phyloP scores from a whole-genome alignment of 2,113 vertebrate species.

The Thymallus thymallus region DNA sequence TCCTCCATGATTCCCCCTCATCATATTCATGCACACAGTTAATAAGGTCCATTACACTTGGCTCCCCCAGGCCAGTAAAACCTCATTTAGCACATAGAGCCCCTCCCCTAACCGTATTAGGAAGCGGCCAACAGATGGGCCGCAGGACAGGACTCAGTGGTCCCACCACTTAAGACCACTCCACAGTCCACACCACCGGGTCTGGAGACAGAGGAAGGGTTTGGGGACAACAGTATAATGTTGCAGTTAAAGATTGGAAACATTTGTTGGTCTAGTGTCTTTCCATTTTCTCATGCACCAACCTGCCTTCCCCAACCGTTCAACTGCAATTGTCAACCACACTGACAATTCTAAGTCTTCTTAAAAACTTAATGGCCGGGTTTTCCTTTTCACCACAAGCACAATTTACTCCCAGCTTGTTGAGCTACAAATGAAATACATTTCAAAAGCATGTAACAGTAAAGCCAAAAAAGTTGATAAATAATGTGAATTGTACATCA shows the following conservation, averaged over 20 bases:
- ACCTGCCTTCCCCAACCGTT: neutral
- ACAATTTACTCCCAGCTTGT: neutral
- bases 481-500: neutral
- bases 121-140: constrained; percentile 74
- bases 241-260: constrained; percentile 25
- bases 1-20: constrained; percentile 31
- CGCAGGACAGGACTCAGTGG: constrained; percentile 68
- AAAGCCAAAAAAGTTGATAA: neutral
- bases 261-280: neutral
- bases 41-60: constrained; percentile 74
- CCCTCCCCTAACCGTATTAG: constrained; percentile 73
- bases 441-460: neutral
- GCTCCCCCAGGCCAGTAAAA: constrained; percentile 73
- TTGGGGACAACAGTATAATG: constrained; percentile 18
- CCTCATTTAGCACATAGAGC: constrained; percentile 72
- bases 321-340: neutral
- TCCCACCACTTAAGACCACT: constrained; percentile 62
- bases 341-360: neutral
- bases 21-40: constrained; percentile 59
- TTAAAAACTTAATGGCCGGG: neutral
- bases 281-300: neutral
- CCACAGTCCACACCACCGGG: constrained; percentile 37
- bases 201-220: constrained; percentile 18
- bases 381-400: neutral
- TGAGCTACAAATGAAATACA: neutral